Evolutionary conservation across 2,113 vertebrate genomes (phyloP).

Genomic region (Apus apus): DNA sequence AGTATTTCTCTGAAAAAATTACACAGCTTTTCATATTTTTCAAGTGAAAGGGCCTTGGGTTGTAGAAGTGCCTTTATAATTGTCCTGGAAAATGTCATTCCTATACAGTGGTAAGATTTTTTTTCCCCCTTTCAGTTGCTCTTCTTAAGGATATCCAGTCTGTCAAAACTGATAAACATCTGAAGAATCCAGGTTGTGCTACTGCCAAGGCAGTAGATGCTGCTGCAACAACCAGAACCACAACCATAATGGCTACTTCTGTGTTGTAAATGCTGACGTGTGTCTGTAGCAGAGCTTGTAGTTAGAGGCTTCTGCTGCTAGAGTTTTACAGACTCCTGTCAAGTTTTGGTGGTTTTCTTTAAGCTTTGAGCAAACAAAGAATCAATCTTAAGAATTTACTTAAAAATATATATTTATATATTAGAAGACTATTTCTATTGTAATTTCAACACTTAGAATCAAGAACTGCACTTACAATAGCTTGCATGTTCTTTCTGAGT

Average conservation of each 20-base stretch:
- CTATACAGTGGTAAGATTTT: not conserved
- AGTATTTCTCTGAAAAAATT: not conserved
- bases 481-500: not conserved
- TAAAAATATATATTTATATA: too few relatives aligned
- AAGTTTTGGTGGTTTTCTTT: not conserved
- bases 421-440: not conserved
- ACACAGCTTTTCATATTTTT: not conserved
- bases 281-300: not conserved
- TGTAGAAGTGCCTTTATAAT: not conserved
- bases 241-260: not conserved
- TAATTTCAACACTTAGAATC: not conserved
- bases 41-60: not conserved
- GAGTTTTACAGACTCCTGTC: not conserved
- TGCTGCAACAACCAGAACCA: not conserved
- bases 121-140: not conserved
- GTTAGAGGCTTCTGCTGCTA: not conserved
- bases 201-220: not conserved
- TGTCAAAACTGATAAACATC: not conserved
- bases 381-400: not conserved
- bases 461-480: not conserved
- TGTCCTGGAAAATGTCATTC: not conserved
- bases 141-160: not conserved
- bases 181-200: not conserved
- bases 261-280: constrained; percentile 3
- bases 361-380: not conserved